Evolutionary conservation across 1,140 invertebrate genomes (phyloP).

Genomic region (Eriocheir sinensis): DNA sequence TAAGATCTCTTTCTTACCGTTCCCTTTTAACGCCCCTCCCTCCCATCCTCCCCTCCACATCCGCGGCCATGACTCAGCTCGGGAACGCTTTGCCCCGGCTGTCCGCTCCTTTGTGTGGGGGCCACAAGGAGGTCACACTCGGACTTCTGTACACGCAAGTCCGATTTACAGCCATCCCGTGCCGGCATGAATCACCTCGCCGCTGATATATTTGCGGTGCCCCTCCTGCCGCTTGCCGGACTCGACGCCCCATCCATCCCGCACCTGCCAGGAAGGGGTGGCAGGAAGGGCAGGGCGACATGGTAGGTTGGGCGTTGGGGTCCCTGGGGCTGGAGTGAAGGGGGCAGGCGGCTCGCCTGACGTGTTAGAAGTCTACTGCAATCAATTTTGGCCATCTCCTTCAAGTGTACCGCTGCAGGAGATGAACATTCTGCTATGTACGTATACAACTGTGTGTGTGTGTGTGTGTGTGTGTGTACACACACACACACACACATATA

Average conservation of each 20-base stretch:
- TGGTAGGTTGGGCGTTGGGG: too few species aligned
- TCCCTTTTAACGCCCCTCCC: too few species aligned
- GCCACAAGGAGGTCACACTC: background rate
- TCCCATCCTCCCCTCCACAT: background rate
- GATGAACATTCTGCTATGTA: background rate
- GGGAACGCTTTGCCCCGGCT: background rate
- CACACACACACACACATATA: background rate
- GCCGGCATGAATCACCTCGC: background rate
- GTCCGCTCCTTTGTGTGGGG: background rate
- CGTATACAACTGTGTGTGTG: too few species aligned
- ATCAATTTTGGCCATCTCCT: too few species aligned
- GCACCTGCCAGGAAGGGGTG: background rate
- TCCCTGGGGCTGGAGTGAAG: too few species aligned
- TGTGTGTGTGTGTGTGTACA: too few species aligned
- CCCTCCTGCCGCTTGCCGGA: background rate
- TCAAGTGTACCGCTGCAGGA: background rate
- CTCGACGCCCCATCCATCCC: background rate
- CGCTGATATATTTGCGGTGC: background rate
- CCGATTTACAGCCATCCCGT: constrained; percentile 1
- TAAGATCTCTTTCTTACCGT: too few species aligned
- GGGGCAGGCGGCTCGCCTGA: too few species aligned
- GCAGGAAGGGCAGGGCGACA: background rate
- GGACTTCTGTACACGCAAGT: background rate
- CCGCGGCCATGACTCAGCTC: background rate
- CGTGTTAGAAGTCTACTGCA: too few species aligned